Percentiles rank a stretch among this genome's conserved stretches.
Conservation (phyloP, 2,797 vertebrate genomes). For the Synaphobranchus kaupii region DNA sequence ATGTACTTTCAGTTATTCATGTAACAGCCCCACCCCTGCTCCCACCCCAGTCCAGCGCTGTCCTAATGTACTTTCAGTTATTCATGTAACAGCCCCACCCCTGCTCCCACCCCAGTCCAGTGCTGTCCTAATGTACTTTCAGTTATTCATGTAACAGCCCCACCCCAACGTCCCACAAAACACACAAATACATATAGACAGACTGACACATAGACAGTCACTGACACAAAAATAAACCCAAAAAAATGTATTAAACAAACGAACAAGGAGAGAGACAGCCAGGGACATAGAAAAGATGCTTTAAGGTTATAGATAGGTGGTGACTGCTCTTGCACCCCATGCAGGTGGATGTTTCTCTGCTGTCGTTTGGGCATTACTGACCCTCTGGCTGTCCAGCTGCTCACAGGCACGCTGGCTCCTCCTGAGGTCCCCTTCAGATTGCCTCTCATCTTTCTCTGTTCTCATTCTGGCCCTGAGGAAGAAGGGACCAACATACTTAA, state of each 20-base stretch:
- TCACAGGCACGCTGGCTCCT: constrained; percentile 90
- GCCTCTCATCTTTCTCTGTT: constrained; percentile 87
- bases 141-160: background rate
- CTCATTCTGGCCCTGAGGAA: constrained; percentile 82
- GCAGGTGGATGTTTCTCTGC: background rate
- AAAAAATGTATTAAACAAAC: background rate
- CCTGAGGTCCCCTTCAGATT: constrained; percentile 85
- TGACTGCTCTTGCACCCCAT: background rate
- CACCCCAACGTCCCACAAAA: background rate
- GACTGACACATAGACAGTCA: background rate
- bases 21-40: no score
- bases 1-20: no score
- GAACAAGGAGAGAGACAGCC: background rate
- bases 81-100: no score
- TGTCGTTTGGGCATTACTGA: constrained; percentile 46
- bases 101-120: no score
- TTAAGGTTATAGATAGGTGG: background rate
- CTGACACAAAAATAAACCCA: background rate
- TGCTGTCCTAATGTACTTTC: background rate
- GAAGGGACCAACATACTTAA: background rate
- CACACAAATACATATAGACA: background rate
- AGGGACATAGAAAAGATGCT: background rate
- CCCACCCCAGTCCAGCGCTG: no score
- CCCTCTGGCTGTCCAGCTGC: constrained; percentile 91
- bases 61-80: no score